Percentiles rank a stretch among this genome's conserved stretches.
Evolutionary conservation across 2,888 invertebrate species (phyloP).

Genomic region (Chrysotoxum bicinctum): DNA sequence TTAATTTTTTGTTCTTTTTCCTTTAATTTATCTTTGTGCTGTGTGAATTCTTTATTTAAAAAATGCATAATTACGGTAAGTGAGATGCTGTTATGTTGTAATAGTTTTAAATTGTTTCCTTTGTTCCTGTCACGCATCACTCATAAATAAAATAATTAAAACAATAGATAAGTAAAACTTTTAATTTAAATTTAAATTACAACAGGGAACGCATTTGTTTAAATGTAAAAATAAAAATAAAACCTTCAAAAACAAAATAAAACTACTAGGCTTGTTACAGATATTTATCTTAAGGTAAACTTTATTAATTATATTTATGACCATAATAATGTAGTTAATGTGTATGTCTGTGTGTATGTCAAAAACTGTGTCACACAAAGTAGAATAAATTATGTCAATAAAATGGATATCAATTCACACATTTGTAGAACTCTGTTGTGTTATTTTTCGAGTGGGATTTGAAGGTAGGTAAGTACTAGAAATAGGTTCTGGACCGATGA

Average conservation of each 20-base stretch:
- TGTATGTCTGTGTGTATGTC: conserved; percentile 32
- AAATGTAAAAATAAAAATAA: background rate
- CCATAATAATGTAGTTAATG: conserved; percentile 14
- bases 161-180: conserved; percentile 47
- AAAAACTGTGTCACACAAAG: conserved; percentile 41
- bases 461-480: background rate
- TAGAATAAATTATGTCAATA: conserved; percentile 55
- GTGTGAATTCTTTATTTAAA: conserved; percentile 36
- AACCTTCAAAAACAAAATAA: background rate
- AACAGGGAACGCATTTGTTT: conserved; percentile 67
- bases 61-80: conserved; percentile 5
- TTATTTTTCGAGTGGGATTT: background rate
- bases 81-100: conserved; percentile 20
- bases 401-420: conserved; percentile 62
- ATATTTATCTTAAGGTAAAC: conserved; percentile 43
- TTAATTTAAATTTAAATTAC: conserved; percentile 13
- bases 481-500: too few species aligned
- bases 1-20: conserved; percentile 55
- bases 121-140: conserved; percentile 41
- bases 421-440: conserved; percentile 48
- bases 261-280: conserved; percentile 40
- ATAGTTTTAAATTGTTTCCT: conserved; percentile 10
- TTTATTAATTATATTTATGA: conserved; percentile 27
- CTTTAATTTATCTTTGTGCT: conserved; percentile 39
- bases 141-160: conserved; percentile 26